These are phyloP conservation scores for Zelostemma sp. DNA, from an alignment of 1,140 invertebrate genomes.

Conservation along the genomic window DNA sequence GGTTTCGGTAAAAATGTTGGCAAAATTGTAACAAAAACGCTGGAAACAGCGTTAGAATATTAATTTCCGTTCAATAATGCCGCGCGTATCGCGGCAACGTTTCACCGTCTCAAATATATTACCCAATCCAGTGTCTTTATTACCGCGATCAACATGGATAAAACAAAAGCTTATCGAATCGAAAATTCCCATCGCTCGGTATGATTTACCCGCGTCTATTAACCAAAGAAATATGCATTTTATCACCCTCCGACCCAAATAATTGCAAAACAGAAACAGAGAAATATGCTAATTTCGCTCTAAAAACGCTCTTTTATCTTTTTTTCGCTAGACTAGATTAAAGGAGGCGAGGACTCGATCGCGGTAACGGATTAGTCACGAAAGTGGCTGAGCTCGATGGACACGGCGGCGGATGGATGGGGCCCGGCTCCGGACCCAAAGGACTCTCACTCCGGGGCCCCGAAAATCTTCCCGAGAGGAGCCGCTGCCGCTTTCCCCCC, in stretches of 20 bases:
- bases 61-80: conserved; percentile 1
- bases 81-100: not conserved
- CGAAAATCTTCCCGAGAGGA: conserved; percentile 2
- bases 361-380: conserved; percentile 62
- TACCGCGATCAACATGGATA: conserved; percentile 1
- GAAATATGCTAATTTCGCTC: too few species aligned
- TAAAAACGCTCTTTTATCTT: too few species aligned
- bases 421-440: conserved; percentile 30
- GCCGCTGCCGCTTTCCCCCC: conserved; percentile 13
- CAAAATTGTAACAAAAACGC: too few species aligned
- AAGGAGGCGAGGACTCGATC: conserved; percentile 45
- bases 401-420: conserved; percentile 31
- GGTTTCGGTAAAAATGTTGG: too few species aligned
- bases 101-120: not conserved
- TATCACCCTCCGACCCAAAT: not conserved
- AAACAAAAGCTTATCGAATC: not conserved
- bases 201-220: not conserved
- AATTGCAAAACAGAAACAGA: not conserved
- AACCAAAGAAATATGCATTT: not conserved
- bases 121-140: conserved; percentile 6
- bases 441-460: not conserved
- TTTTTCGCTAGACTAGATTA: conserved; percentile 31
- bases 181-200: not conserved
- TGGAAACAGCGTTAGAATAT: not conserved
- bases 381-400: conserved; percentile 45